Evolutionary conservation across 1,140 invertebrate species (phyloP).

Genomic region (Adelges cooleyi): DNA sequence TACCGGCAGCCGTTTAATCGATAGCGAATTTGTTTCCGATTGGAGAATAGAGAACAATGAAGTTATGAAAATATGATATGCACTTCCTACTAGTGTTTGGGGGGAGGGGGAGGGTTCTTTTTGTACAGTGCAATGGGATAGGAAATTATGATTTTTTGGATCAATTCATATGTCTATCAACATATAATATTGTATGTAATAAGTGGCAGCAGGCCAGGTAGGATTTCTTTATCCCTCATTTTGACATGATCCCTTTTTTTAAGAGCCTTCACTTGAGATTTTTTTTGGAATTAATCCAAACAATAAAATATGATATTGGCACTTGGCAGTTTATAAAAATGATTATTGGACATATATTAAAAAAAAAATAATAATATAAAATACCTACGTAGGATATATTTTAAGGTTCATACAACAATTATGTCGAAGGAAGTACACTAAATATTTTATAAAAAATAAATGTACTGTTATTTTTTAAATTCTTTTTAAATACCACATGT

Average conservation of each 20-base stretch:
- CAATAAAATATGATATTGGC: constrained; percentile 17
- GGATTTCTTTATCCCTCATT: not conserved
- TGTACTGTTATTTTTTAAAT: no score
- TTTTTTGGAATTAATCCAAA: constrained; percentile 7
- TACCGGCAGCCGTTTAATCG: constrained; percentile 10
- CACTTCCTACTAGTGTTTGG: no score
- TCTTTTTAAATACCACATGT: no score
- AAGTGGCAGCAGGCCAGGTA: constrained; percentile 23
- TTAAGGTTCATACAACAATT: no score
- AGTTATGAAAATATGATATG: constrained; percentile 27
- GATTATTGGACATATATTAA: no score
- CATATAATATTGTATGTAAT: no score
- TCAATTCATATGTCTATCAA: constrained; percentile 29
- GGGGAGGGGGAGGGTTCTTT: constrained; percentile 12
- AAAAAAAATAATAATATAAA: no score
- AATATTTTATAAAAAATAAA: no score
- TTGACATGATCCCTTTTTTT: not conserved
- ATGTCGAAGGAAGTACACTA: no score
- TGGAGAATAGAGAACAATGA: constrained; percentile 13
- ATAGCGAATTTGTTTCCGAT: constrained; percentile 11
- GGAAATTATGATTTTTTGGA: constrained; percentile 25
- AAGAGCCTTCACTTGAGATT: no score
- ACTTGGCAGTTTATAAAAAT: constrained; percentile 1
- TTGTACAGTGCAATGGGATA: constrained; percentile 11
- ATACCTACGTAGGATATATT: no score